A percentile compares a stretch with the other conserved stretches of the same genome.
Evolutionary conservation across 2,113 vertebrate genomes (phyloP).

Genomic region (Glaucomys volans): DNA sequence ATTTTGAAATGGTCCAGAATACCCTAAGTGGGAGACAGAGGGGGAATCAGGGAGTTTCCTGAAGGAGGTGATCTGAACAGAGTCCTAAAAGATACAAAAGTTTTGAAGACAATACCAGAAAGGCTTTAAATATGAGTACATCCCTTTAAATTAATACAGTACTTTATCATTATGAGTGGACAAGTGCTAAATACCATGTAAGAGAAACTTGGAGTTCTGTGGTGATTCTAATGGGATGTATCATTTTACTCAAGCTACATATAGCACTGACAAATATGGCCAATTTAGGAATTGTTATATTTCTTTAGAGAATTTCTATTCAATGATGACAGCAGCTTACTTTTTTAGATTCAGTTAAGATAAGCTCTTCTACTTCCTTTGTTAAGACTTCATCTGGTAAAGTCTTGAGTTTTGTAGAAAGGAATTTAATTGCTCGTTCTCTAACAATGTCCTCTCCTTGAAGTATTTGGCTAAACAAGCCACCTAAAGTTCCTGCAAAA

Average conservation of each 20-base stretch:
- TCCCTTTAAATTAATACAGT: neutral
- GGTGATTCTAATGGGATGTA: neutral
- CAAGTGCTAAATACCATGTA: neutral
- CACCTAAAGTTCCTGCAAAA: slow-evolving; percentile 94
- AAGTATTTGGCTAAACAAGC: slow-evolving; percentile 98
- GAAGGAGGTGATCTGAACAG: slow-evolving; percentile 7
- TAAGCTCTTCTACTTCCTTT: slow-evolving; percentile 97
- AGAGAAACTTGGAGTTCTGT: neutral
- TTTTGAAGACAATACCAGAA: neutral
- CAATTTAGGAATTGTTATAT: neutral
- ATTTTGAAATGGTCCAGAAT: slow-evolving; percentile 42
- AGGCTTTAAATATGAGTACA: slow-evolving; percentile 3
- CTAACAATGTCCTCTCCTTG: slow-evolving; percentile 98
- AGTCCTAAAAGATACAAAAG: neutral
- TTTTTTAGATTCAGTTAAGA: slow-evolving; percentile 97
- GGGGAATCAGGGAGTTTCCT: slow-evolving; percentile 30
- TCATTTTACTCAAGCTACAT: neutral
- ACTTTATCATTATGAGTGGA: neutral
- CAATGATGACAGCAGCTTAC: slow-evolving; percentile 79
- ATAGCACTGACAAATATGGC: neutral
- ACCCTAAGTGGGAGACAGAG: neutral
- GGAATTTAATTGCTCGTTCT: slow-evolving; percentile 97
- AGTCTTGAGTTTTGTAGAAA: slow-evolving; percentile 95
- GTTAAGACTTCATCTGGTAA: slow-evolving; percentile 96
- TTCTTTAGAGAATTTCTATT: neutral